Evolutionary conservation across 2,888 invertebrate species (phyloP), one percentile per base, ranked within the genome.

Genomic region (Antitype chi): DNA sequence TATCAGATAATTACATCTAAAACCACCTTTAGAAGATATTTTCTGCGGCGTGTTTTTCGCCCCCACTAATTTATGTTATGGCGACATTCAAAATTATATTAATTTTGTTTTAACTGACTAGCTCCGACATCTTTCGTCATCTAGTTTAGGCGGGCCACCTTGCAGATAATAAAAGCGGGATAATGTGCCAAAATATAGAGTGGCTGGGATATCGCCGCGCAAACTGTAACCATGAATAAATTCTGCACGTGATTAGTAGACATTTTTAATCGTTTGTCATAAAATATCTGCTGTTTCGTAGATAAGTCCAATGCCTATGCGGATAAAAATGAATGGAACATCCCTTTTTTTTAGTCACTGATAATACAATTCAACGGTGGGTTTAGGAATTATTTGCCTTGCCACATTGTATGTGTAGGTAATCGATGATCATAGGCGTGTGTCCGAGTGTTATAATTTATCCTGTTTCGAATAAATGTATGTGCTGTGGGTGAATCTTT

Each of bases 21-120:
- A 73, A 66, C 53, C 62, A 81, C 66, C 62, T 81, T 80, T 68
- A 70, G 47, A 52, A 64, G 49, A 49, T 20, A 75, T 72, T 73
- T 79, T 63, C 15, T n/a, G 8, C 38, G 47, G 68, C 38, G 67
- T 32, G 13, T 67, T 74, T 76, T 84, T 49, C 53, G 52, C 53
- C 15, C 38, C 20, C 17, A 57, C 15, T 81, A 76, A 77, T 88
- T 74, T 82, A 80, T 69, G 70, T 77, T 73, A 74, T 79, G 64
- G 73, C 63, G 70, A 78, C 74, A 55, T 79, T 76, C 67, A 75
- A 80, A 85, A 84, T 85, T 84, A 82, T 59, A 87, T 84, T 84
- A 82, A 82, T 81, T 80, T 81, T 77, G 73, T 80, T 85, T 86
- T 81, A 72, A 70, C 80, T 76, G 77, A 84, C 82, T 72, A 70